phyloP scores from a whole-genome alignment of 2,888 invertebrate genomes.

The Drosophila demipolita region DNA sequence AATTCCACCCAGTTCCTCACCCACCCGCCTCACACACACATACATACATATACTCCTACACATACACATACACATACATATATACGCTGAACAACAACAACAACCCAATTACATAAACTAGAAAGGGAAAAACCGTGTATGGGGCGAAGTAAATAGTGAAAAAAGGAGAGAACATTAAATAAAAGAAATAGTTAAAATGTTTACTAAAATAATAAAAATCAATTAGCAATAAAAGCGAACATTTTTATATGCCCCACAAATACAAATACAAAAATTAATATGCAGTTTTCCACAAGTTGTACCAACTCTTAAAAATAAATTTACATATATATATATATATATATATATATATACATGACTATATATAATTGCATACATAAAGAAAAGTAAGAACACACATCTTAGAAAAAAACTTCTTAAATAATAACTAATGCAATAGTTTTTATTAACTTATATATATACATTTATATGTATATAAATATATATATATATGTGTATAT shows the following conservation, averaged over 20 bases:
- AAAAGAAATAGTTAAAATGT: constrained; percentile 53
- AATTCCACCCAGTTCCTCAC: background rate
- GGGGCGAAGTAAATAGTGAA: constrained; percentile 15
- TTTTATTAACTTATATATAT: constrained; percentile 68
- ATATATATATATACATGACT: constrained; percentile 11
- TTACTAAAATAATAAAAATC: constrained; percentile 35
- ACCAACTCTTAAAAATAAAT: constrained; percentile 44
- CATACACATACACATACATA: background rate
- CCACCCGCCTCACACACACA: background rate
- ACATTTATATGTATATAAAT: constrained; percentile 24
- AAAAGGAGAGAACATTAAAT: constrained; percentile 8
- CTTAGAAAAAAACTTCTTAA: constrained; percentile 59
- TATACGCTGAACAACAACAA: constrained; percentile 28
- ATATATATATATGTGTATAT: background rate
- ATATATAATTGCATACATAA: constrained; percentile 1
- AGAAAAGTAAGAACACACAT: constrained; percentile 32
- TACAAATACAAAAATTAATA: constrained; percentile 27
- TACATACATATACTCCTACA: background rate
- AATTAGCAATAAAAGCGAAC: constrained; percentile 16
- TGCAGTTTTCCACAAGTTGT: constrained; percentile 54
- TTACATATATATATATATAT: constrained; percentile 14
- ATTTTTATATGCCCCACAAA: constrained; percentile 36
- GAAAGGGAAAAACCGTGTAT: constrained; percentile 13
- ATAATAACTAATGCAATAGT: constrained; percentile 76
- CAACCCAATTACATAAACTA: constrained; percentile 7